Evolutionary conservation across 2,888 invertebrate species (phyloP).

Genomic region (Parthenolecanium corni): DNA sequence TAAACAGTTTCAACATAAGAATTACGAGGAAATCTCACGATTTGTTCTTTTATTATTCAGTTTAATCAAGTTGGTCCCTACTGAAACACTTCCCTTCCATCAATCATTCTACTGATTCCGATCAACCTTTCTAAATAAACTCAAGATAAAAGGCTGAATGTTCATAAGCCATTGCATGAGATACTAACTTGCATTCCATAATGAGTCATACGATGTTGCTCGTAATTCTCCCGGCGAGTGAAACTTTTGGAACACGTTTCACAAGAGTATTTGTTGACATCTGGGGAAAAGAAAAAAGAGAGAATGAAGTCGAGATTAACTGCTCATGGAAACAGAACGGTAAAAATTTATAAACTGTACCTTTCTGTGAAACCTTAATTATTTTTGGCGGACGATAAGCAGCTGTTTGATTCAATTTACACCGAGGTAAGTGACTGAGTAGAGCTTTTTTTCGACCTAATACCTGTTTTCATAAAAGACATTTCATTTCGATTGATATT

Average conservation of each 20-base stretch:
- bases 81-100: no score
- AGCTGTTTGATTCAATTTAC: neutral
- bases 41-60: no score
- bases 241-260: neutral
- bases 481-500: no score
- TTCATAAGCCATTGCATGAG: neutral
- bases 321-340: neutral
- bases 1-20: no score
- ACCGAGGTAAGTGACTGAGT: neutral
- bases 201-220: conserved; percentile 5
- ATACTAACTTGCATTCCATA: conserved; percentile 1
- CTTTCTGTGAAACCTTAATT: neutral
- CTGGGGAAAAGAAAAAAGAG: neutral
- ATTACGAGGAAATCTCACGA: no score
- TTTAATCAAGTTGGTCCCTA: no score
- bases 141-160: no score
- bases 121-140: no score
- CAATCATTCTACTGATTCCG: no score
- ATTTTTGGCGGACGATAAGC: neutral
- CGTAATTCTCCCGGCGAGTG: conserved; percentile 12
- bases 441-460: conserved; percentile 3
- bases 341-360: neutral
- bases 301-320: neutral
- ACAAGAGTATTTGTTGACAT: neutral
- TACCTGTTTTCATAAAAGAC: neutral